Conservation (phyloP, 1,140 invertebrate genomes). For the Solenopsis invicta region DNA sequence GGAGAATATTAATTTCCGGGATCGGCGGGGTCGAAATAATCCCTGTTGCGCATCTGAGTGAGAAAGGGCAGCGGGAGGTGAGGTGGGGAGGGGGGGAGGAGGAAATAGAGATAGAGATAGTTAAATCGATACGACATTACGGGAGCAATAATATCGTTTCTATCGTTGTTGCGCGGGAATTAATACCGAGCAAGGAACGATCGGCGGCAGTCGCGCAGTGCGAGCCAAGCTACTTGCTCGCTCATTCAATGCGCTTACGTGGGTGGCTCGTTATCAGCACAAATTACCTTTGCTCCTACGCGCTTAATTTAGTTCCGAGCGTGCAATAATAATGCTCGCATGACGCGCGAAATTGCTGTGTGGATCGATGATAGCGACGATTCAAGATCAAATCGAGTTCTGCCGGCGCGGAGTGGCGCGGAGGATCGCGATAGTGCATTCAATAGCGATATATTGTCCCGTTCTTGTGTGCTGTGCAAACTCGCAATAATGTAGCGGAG, state of each 20-base stretch:
- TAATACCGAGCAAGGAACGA: constrained; percentile 65
- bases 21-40: constrained; percentile 58
- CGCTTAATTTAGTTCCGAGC: constrained; percentile 73
- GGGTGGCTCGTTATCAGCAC: constrained; percentile 78
- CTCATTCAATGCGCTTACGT: constrained; percentile 64
- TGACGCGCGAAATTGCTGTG: constrained; percentile 67
- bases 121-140: constrained; percentile 53
- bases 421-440: constrained; percentile 41
- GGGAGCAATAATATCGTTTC: constrained; percentile 49
- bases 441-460: constrained; percentile 44
- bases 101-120: not conserved
- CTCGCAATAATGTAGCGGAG: constrained; percentile 22
- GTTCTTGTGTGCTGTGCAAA: constrained; percentile 20
- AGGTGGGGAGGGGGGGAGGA: not conserved
- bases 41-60: constrained; percentile 50
- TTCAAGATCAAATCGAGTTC: constrained; percentile 67
- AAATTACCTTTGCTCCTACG: constrained; percentile 79
- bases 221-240: constrained; percentile 40
- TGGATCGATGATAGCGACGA: constrained; percentile 70
- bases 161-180: constrained; percentile 25
- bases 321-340: constrained; percentile 77
- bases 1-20: constrained; percentile 72
- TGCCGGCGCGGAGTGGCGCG: not conserved
- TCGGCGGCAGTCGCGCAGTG: constrained; percentile 40
- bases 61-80: not conserved